Evolutionary conservation across 1,140 invertebrate genomes (phyloP).

Genomic region (Wiebesia pumilae): DNA sequence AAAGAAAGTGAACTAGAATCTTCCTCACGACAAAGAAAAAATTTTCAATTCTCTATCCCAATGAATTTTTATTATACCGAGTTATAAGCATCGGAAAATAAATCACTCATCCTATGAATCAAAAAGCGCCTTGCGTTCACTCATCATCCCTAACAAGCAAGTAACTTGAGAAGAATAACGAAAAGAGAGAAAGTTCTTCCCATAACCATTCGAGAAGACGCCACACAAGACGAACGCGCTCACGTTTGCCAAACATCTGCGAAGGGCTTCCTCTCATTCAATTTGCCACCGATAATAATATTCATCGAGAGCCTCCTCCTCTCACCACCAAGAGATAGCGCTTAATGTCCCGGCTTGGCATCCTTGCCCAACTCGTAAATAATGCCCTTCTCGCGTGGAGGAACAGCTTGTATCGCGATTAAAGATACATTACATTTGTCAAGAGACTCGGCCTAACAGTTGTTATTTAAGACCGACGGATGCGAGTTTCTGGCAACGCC

Average conservation of each 20-base stretch:
- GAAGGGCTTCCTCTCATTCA: constrained; percentile 33
- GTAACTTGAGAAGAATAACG: not conserved
- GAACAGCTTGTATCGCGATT: constrained; percentile 71
- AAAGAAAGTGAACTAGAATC: no score
- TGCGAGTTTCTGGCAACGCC: constrained; percentile 69
- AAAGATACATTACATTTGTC: constrained; percentile 73
- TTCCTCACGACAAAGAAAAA: no score
- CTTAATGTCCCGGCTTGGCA: constrained; percentile 32
- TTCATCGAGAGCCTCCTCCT: constrained; percentile 26
- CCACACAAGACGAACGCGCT: not conserved
- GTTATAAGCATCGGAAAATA: not conserved
- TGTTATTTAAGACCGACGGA: constrained; percentile 69
- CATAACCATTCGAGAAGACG: not conserved
- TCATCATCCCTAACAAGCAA: not conserved
- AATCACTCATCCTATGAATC: not conserved
- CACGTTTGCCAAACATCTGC: not conserved
- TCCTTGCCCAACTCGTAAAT: constrained; percentile 3
- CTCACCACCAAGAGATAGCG: not conserved
- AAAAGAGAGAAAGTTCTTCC: not conserved
- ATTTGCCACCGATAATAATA: constrained; percentile 46
- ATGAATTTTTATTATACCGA: no score
- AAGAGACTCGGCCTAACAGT: constrained; percentile 65
- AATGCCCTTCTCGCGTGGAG: not conserved
- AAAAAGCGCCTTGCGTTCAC: not conserved
- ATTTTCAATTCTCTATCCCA: no score